Conservation (phyloP, 2,113 vertebrate genomes). For the Morone saxatilis region DNA sequence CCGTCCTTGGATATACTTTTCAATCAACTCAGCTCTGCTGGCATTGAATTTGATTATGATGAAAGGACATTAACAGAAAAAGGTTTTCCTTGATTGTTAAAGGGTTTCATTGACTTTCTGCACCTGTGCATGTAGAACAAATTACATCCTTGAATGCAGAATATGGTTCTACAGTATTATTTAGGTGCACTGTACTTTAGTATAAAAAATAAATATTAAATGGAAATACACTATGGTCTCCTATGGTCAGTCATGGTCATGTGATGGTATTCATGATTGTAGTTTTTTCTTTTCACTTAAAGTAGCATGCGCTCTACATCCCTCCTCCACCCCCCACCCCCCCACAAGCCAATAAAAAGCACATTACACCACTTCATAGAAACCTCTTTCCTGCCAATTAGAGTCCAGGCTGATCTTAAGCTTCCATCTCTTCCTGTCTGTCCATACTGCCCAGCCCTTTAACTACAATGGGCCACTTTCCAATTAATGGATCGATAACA, state of each 20-base stretch:
- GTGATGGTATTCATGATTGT: neutral
- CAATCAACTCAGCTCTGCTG: constrained; percentile 48
- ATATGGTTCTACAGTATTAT: neutral
- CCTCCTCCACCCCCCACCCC: neutral
- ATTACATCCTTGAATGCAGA: neutral
- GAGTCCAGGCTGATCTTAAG: constrained; percentile 72
- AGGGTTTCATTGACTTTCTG: constrained; percentile 10
- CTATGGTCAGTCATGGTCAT: too few species aligned
- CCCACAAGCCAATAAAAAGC: constrained; percentile 70
- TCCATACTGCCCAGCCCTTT: constrained; percentile 63
- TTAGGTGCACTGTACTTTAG: neutral
- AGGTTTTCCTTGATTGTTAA: constrained; percentile 29
- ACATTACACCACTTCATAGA: constrained; percentile 76
- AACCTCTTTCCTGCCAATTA: constrained; percentile 78
- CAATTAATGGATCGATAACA: constrained; percentile 77
- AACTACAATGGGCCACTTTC: constrained; percentile 73
- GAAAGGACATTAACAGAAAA: constrained; percentile 47
- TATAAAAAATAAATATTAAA: neutral
- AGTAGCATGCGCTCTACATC: constrained; percentile 18
- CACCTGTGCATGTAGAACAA: constrained; percentile 28
- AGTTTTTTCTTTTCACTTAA: constrained; percentile 30
- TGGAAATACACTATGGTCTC: neutral
- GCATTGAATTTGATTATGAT: constrained; percentile 40
- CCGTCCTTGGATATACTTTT: constrained; percentile 70
- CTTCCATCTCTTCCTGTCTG: constrained; percentile 76